Percentiles rank a stretch among this genome's conserved stretches.
Evolutionary conservation across 1,140 invertebrate genomes (phyloP).

Genomic region (Drosophila kurseongensis): DNA sequence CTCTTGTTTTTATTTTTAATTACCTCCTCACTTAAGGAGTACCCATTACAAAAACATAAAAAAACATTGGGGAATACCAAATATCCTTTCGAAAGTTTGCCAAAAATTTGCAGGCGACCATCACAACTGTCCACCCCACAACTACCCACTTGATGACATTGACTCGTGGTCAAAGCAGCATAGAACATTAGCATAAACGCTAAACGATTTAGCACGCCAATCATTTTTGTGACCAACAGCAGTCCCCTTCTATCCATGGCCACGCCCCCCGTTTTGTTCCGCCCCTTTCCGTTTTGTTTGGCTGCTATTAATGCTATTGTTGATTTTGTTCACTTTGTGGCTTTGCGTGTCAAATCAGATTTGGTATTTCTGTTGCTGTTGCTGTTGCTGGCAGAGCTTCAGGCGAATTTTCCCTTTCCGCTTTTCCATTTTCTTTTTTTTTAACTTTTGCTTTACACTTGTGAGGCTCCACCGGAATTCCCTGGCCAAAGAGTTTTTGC

Average conservation of each 20-base stretch:
- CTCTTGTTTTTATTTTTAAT: too few species aligned
- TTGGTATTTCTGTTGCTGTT: constrained; percentile 55
- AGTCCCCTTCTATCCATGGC: not conserved
- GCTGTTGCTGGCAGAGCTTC: constrained; percentile 23
- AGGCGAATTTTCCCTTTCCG: constrained; percentile 20
- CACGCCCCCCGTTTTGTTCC: constrained; percentile 34
- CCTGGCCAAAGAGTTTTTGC: constrained; percentile 2
- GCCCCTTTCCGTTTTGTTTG: constrained; percentile 13
- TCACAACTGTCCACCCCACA: not conserved
- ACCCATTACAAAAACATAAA: too few species aligned
- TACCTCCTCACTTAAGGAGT: too few species aligned
- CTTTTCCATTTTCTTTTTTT: constrained; percentile 5
- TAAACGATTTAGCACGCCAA: constrained; percentile 53
- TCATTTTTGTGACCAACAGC: constrained; percentile 33
- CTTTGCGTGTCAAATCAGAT: constrained; percentile 78
- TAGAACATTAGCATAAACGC: constrained; percentile 33
- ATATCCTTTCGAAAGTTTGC: too few species aligned
- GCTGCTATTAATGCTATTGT: constrained; percentile 25
- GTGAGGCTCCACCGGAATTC: not conserved
- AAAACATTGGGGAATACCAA: too few species aligned
- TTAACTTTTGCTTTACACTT: constrained; percentile 10
- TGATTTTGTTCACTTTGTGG: constrained; percentile 40
- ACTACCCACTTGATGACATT: constrained; percentile 12
- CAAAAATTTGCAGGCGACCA: not conserved
- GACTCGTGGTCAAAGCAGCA: constrained; percentile 15